These are phyloP conservation scores for Phodopus roborovskii DNA, from an alignment of 2,113 vertebrate species.

Conservation along the genomic window DNA sequence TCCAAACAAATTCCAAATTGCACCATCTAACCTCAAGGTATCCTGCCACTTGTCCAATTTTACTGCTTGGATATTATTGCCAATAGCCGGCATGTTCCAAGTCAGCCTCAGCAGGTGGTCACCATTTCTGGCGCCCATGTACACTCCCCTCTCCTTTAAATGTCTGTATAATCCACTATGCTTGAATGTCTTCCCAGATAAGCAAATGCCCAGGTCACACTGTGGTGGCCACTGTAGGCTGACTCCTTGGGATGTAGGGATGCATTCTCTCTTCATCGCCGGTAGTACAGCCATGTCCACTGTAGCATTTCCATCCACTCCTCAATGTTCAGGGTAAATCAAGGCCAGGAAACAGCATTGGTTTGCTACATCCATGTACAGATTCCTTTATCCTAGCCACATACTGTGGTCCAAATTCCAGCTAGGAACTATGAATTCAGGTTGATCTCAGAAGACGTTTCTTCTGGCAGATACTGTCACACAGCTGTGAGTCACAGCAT, in stretches of 20 bases:
- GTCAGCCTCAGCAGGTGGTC: not conserved
- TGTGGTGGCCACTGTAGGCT: not conserved
- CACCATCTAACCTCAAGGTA: not conserved
- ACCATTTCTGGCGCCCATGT: not conserved
- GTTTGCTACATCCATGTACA: not conserved
- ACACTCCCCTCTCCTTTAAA: not conserved
- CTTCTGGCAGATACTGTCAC: not conserved
- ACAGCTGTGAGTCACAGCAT: not conserved
- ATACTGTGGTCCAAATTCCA: not conserved
- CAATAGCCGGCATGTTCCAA: not conserved
- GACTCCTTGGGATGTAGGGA: not conserved
- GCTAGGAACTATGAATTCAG: not conserved
- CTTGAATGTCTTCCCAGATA: not conserved
- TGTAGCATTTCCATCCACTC: not conserved
- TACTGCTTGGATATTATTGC: not conserved
- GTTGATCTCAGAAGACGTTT: not conserved
- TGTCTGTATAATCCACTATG: not conserved
- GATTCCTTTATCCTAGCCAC: not conserved
- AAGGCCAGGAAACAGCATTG: not conserved
- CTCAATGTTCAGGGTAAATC: slow-evolving; percentile 1
- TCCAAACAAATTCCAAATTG: slow-evolving; percentile 4
- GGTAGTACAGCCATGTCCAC: not conserved
- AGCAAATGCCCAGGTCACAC: not conserved
- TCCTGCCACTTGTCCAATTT: not conserved
- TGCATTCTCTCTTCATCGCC: not conserved